Evolutionary conservation across 2,113 vertebrate genomes (phyloP).

Genomic region (Trachemys scripta): DNA sequence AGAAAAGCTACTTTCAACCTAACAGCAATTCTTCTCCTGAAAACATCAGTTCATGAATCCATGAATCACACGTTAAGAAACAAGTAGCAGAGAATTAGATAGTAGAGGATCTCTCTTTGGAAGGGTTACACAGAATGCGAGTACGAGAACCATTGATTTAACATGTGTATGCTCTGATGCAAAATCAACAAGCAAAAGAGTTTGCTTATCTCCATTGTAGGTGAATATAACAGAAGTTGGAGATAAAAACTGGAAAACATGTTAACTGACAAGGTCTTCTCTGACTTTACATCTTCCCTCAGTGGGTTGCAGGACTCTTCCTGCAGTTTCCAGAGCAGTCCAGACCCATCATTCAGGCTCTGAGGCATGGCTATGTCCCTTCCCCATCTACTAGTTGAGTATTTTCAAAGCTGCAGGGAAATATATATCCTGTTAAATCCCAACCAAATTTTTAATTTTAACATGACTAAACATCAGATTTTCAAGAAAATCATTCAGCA

Average conservation of each 20-base stretch:
- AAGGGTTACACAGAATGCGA: neutral
- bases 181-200: neutral
- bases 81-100: neutral
- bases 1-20: neutral
- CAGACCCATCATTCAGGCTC: neutral
- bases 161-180: neutral
- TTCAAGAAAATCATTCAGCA: neutral
- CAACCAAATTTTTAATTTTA: neutral
- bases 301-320: fast-evolving
- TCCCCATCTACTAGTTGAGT: neutral
- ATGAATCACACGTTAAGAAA: neutral
- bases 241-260: neutral
- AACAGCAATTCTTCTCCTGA: neutral
- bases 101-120: neutral
- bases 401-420: fast-evolving
- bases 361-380: neutral
- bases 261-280: neutral
- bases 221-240: neutral
- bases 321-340: neutral
- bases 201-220: neutral
- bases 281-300: neutral
- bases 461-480: neutral
- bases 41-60: neutral
- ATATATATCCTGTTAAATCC: neutral
- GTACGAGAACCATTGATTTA: neutral